These are phyloP conservation scores for Apocrypta bakeri DNA, from an alignment of 1,140 invertebrate species.

Conservation along the genomic window DNA sequence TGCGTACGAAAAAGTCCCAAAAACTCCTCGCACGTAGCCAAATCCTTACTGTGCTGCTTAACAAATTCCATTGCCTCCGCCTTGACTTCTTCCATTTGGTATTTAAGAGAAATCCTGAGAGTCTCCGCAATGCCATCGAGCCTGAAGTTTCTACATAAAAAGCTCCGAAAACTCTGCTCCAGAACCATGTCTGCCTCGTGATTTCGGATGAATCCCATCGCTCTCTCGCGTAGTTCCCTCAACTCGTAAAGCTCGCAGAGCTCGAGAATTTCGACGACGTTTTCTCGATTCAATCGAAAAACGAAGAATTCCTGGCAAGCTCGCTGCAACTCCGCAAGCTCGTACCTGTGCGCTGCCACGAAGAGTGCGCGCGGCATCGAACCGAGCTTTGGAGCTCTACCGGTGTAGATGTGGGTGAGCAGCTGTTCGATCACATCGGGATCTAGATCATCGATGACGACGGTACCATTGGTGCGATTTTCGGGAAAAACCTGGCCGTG, in stretches of 20 bases:
- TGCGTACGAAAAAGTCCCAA: background rate
- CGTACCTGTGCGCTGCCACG: conserved; percentile 28
- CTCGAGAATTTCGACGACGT: background rate
- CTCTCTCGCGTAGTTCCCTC: background rate
- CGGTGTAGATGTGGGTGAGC: conserved; percentile 20
- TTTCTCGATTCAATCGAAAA: background rate
- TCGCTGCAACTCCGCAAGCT: background rate
- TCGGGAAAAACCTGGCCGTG: conserved; percentile 75
- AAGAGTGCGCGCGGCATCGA: background rate
- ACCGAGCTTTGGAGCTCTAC: background rate
- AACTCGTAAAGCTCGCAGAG: background rate
- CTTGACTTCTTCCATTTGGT: conserved; percentile 16
- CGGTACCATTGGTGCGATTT: conserved; percentile 70
- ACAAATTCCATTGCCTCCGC: background rate
- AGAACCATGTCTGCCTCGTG: background rate
- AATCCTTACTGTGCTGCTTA: background rate
- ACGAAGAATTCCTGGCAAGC: conserved; percentile 13
- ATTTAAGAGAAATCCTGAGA: background rate
- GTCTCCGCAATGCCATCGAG: conserved; percentile 29
- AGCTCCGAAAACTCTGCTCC: background rate
- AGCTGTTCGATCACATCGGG: conserved; percentile 8
- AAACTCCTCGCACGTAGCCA: background rate
- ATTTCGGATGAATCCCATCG: background rate
- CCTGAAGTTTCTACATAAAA: background rate
- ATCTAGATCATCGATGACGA: conserved; percentile 76